Percentiles rank a stretch among this genome's conserved stretches.
These are phyloP conservation scores for Cheumatopsyche charites DNA, from an alignment of 1,140 invertebrate genomes.

Conservation along the genomic window DNA sequence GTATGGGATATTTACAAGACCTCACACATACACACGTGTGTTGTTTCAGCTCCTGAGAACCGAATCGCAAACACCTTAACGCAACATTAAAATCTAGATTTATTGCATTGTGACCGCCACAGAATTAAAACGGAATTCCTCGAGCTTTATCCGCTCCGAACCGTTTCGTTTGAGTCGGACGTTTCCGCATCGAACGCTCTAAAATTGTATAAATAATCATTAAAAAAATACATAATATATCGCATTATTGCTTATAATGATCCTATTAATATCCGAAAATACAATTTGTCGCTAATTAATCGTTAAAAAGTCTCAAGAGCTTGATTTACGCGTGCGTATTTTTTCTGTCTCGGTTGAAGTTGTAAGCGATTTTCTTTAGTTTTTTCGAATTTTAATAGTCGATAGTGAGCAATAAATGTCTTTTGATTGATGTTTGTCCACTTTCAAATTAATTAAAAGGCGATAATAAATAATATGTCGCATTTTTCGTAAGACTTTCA, in stretches of 20 bases:
- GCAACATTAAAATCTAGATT: constrained; percentile 39
- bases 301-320: too few relatives aligned
- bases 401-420: not conserved
- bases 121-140: constrained; percentile 19
- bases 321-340: too few relatives aligned
- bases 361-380: too few relatives aligned
- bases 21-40: too few relatives aligned
- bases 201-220: not conserved
- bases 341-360: too few relatives aligned
- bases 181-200: not conserved
- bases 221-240: too few relatives aligned
- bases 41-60: not conserved
- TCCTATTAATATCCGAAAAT: too few relatives aligned
- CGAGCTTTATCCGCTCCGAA: not conserved
- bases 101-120: constrained; percentile 30
- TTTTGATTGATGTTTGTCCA: not conserved
- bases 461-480: not conserved
- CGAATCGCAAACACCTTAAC: constrained; percentile 35
- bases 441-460: constrained; percentile 5
- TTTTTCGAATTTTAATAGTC: too few relatives aligned
- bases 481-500: constrained; percentile 29
- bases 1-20: too few relatives aligned
- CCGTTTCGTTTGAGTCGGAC: not conserved
- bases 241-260: too few relatives aligned
- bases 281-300: too few relatives aligned